phyloP scores from a whole-genome alignment of 2,113 vertebrate species.

The Ceratotherium simum region DNA sequence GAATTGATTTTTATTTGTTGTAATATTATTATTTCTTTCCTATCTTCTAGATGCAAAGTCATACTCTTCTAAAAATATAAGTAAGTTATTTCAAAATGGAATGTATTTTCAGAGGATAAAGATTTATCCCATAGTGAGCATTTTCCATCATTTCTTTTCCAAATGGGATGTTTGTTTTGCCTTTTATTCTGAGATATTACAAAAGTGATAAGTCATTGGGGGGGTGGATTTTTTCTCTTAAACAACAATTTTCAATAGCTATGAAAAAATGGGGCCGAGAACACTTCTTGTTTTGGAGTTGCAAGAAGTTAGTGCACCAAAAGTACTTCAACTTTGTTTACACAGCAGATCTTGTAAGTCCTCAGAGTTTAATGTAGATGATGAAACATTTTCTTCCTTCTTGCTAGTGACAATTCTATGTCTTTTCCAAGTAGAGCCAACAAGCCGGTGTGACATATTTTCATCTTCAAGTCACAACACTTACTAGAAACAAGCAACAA shows the following conservation, averaged over 20 bases:
- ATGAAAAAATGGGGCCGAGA: slow-evolving; percentile 22
- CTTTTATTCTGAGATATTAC: background rate
- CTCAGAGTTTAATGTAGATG: slow-evolving; percentile 71
- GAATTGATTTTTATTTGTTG: slow-evolving; percentile 2
- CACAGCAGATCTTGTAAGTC: slow-evolving; percentile 58
- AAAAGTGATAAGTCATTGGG: background rate
- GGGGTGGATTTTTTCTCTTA: slow-evolving; percentile 24
- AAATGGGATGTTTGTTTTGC: background rate
- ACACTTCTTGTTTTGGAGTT: slow-evolving; percentile 32
- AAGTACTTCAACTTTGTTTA: slow-evolving; percentile 75
- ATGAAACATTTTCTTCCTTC: slow-evolving; percentile 78
- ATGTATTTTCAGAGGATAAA: slow-evolving; percentile 34
- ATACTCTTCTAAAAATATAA: slow-evolving; percentile 40
- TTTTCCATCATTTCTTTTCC: slow-evolving; percentile 53
- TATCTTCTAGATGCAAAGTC: slow-evolving; percentile 25
- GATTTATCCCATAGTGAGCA: slow-evolving; percentile 7
- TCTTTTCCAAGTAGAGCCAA: slow-evolving; percentile 69
- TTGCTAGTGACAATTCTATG: slow-evolving; percentile 56
- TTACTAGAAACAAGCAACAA: slow-evolving; percentile 78
- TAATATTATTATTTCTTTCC: background rate
- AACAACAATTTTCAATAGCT: slow-evolving; percentile 31
- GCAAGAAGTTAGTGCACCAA: slow-evolving; percentile 64
- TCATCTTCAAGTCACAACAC: slow-evolving; percentile 79
- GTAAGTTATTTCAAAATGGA: background rate
- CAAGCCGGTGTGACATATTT: slow-evolving; percentile 74